A percentile compares a stretch with the other conserved stretches of the same genome.
Evolutionary conservation across 1,140 invertebrate genomes (phyloP).

Genomic region (Ectropis grisescens): DNA sequence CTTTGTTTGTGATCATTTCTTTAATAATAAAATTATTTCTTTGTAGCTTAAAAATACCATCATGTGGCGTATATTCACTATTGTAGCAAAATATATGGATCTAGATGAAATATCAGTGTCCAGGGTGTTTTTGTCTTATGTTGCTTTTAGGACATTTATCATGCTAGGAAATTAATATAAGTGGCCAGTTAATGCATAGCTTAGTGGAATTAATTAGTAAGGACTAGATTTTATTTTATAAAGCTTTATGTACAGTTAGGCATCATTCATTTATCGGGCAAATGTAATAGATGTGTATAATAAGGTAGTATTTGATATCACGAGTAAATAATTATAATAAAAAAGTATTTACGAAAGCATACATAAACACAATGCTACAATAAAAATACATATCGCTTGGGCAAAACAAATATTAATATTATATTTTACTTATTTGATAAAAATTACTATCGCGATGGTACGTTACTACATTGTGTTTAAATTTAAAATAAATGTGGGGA

Average conservation of each 20-base stretch:
- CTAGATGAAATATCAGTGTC: no score
- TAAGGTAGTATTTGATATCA: conserved; percentile 63
- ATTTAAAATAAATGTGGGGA: conserved; percentile 4
- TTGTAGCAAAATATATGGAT: no score
- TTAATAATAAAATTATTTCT: no score
- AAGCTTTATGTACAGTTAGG: conserved; percentile 66
- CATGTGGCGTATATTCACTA: conserved; percentile 38
- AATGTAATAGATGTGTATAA: conserved; percentile 51
- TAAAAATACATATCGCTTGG: conserved; percentile 66
- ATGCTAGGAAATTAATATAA: conserved; percentile 26
- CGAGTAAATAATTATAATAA: conserved; percentile 32
- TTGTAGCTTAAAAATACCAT: conserved; percentile 13
- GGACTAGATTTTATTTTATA: conserved; percentile 63
- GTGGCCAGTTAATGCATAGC: conserved; percentile 44
- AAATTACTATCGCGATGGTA: conserved; percentile 20
- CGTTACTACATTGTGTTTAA: no score
- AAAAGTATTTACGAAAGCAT: conserved; percentile 32
- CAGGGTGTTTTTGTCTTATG: no score
- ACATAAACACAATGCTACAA: conserved; percentile 56
- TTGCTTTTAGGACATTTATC: no score
- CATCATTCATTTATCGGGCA: conserved; percentile 46
- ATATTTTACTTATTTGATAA: no score
- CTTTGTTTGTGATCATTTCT: no score
- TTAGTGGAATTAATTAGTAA: conserved; percentile 51
- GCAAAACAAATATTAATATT: conserved; percentile 31